These are phyloP conservation scores for Bucco capensis DNA, from an alignment of 2,113 vertebrate species.

Conservation along the genomic window DNA sequence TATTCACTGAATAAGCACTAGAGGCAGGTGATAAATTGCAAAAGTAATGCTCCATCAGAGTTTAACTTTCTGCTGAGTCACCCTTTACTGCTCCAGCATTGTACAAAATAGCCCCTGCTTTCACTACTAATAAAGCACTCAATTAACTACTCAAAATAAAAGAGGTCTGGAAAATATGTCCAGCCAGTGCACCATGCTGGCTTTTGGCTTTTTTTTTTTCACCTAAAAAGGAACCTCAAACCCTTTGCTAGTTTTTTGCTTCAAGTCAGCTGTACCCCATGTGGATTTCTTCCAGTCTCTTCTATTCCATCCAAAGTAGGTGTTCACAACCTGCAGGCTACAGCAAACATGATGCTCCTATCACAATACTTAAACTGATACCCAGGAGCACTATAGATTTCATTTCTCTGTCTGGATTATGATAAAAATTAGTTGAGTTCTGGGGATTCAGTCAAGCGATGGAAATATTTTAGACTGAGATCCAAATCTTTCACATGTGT, in stretches of 20 bases:
- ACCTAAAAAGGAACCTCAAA: background rate
- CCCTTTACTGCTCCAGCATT: constrained; percentile 40
- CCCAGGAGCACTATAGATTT: background rate
- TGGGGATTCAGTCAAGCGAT: background rate
- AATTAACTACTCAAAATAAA: constrained; percentile 69
- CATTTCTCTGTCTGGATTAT: background rate
- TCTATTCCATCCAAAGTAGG: background rate
- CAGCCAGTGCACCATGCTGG: background rate
- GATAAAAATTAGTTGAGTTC: background rate
- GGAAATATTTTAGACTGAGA: background rate
- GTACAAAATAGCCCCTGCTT: constrained; percentile 44
- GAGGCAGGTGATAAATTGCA: constrained; percentile 69
- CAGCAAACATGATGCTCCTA: background rate
- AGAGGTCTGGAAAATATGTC: constrained; percentile 45
- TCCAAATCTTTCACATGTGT: background rate
- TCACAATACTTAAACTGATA: background rate
- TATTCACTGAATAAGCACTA: constrained; percentile 49
- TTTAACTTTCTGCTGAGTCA: constrained; percentile 64
- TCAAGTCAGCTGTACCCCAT: background rate
- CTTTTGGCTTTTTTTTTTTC: background rate
- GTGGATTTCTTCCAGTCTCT: background rate
- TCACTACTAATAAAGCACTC: constrained; percentile 59
- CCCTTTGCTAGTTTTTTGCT: background rate
- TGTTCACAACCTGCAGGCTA: background rate
- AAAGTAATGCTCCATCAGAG: constrained; percentile 48